A percentile compares a stretch with the other conserved stretches of the same genome.
Evolutionary conservation across 2,113 vertebrate species (phyloP).

Genomic region (Neotoma lepida): DNA sequence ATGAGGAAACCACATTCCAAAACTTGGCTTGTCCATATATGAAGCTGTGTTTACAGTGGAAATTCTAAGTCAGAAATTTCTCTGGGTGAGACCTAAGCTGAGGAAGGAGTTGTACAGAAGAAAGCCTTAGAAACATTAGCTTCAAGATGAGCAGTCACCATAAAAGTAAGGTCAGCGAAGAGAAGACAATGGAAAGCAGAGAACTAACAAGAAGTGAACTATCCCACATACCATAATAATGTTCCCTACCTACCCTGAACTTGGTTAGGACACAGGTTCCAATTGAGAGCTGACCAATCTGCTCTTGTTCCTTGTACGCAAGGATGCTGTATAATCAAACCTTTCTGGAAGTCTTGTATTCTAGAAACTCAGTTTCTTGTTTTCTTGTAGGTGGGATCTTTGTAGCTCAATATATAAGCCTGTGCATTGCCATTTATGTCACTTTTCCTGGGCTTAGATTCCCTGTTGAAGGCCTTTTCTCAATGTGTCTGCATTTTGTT

Average conservation of each 20-base stretch:
- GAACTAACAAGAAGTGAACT: not conserved
- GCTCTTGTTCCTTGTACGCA: conserved; percentile 39
- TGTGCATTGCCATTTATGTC: conserved; percentile 60
- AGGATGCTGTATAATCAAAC: conserved; percentile 56
- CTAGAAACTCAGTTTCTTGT: conserved; percentile 67
- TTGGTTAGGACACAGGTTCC: accelerated
- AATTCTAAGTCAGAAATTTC: not conserved
- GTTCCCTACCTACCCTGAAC: accelerated
- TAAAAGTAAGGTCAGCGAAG: not conserved
- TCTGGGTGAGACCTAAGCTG: not conserved
- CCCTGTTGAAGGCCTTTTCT: not conserved
- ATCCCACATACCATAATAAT: not conserved
- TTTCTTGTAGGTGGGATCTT: conserved; percentile 64
- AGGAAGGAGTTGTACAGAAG: not conserved
- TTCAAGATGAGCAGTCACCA: not conserved
- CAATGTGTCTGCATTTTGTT: not conserved
- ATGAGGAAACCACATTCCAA: not conserved
- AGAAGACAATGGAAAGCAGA: not conserved
- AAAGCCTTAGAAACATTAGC: not conserved
- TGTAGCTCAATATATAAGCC: conserved; percentile 24
- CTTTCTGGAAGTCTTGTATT: conserved; percentile 18
- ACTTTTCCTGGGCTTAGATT: conserved; percentile 21
- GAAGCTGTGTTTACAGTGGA: not conserved
- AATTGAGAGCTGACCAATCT: not conserved
- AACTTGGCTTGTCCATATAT: not conserved